phyloP scores from a whole-genome alignment of 2,888 invertebrate genomes.

The Epiperipatus broadwayi region DNA sequence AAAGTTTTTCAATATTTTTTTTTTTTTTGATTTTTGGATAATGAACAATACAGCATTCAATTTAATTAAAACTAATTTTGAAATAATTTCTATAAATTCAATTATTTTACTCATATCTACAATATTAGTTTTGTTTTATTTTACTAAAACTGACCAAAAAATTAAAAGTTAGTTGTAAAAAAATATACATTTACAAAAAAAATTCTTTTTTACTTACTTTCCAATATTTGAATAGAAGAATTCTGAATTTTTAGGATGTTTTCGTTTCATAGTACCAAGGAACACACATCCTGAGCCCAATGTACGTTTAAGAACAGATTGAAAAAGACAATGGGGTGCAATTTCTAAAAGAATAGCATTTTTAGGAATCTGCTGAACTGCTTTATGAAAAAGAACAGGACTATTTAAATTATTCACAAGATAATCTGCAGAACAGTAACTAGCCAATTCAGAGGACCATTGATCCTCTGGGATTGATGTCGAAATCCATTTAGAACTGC shows the following conservation, averaged over 20 bases:
- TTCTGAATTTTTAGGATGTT: conserved; percentile 27
- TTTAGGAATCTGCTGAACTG: conserved; percentile 31
- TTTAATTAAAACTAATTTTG: no score
- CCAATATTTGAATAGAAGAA: conserved; percentile 30
- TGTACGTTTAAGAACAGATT: conserved; percentile 32
- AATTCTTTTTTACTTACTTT: conserved; percentile 28
- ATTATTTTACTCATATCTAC: no score
- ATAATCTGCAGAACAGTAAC: conserved; percentile 32
- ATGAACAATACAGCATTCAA: no score
- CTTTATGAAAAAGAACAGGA: conserved; percentile 46
- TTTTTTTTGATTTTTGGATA: no score
- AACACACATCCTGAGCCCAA: conserved; percentile 28
- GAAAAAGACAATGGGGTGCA: conserved; percentile 34
- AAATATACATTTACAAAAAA: no score
- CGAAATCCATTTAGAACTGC: conserved; percentile 32
- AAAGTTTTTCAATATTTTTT: no score
- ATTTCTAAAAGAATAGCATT: conserved; percentile 33
- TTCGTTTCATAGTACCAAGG: conserved; percentile 31
- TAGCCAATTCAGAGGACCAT: conserved; percentile 29
- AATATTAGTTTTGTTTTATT: no score
- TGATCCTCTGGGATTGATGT: conserved; percentile 31
- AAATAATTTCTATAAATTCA: no score
- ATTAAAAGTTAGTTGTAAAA: no score
- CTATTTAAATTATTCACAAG: conserved; percentile 31
- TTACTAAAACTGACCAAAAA: no score